These are phyloP conservation scores for Leucoma salicis DNA, from an alignment of 2,888 invertebrate genomes.

Conservation along the genomic window DNA sequence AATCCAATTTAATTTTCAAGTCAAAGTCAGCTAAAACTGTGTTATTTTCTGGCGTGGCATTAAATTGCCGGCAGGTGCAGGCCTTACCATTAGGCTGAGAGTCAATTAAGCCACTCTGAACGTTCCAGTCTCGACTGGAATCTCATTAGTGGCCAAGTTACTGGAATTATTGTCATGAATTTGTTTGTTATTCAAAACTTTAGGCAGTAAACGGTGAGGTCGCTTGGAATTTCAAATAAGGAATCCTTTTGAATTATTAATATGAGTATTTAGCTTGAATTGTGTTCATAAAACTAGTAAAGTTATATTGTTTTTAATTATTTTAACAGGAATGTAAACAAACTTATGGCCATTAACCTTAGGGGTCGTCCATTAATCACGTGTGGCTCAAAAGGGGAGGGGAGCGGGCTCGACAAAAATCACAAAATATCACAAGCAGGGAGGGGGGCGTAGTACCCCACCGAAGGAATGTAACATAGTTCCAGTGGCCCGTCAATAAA, in stretches of 20 bases:
- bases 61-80: conserved; percentile 39
- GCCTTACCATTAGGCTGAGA: conserved; percentile 30
- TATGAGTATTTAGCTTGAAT: too few species aligned
- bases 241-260: background rate
- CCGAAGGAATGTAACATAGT: too few species aligned
- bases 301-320: too few species aligned
- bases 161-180: conserved; percentile 25
- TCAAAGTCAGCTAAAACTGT: conserved; percentile 14
- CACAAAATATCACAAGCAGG: too few species aligned
- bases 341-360: too few species aligned
- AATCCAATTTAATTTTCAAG: conserved; percentile 18
- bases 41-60: conserved; percentile 20
- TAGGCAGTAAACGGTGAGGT: background rate
- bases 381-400: too few species aligned
- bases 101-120: conserved; percentile 39
- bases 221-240: background rate
- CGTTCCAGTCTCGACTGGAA: conserved; percentile 30
- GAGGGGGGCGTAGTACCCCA: too few species aligned
- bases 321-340: too few species aligned
- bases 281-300: too few species aligned
- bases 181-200: conserved; percentile 12
- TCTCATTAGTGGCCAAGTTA: conserved; percentile 29
- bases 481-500: too few species aligned
- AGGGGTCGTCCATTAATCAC: too few species aligned
- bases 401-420: too few species aligned